Evolutionary conservation across 2,888 invertebrate species (phyloP).

Genomic region (Aporophyla nigra): DNA sequence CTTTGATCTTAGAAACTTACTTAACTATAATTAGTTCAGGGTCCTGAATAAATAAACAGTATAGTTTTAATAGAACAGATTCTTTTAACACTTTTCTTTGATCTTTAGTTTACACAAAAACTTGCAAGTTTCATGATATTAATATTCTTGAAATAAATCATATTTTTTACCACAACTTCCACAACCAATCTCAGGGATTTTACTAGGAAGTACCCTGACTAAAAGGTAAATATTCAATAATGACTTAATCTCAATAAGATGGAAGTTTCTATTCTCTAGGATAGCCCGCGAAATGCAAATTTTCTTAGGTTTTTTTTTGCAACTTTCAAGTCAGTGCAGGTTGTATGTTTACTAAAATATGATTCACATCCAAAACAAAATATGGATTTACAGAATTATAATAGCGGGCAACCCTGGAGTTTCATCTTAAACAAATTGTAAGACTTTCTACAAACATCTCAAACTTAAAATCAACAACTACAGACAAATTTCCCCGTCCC

Average conservation of each 20-base stretch:
- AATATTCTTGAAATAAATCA: neutral
- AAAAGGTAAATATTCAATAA: neutral
- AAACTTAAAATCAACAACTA: constrained; percentile 11
- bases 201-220: neutral
- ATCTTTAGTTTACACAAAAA: neutral
- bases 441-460: constrained; percentile 13
- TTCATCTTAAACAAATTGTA: neutral
- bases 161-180: neutral
- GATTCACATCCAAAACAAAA: no score
- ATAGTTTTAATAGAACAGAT: neutral
- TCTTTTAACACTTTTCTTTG: neutral
- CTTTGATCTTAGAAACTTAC: neutral
- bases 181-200: neutral
- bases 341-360: no score
- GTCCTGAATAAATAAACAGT: neutral
- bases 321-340: no score
- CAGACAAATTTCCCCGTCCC: constrained; percentile 6
- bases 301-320: no score
- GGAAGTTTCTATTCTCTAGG: no score
- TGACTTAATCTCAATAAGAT: neutral
- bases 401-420: no score
- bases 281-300: no score
- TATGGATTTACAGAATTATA: no score
- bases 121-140: no score
- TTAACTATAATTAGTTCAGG: neutral